Evolutionary conservation across 2,113 vertebrate genomes (phyloP), one percentile per base, ranked within the genome.

Genomic region (Theropithecus gelada): DNA sequence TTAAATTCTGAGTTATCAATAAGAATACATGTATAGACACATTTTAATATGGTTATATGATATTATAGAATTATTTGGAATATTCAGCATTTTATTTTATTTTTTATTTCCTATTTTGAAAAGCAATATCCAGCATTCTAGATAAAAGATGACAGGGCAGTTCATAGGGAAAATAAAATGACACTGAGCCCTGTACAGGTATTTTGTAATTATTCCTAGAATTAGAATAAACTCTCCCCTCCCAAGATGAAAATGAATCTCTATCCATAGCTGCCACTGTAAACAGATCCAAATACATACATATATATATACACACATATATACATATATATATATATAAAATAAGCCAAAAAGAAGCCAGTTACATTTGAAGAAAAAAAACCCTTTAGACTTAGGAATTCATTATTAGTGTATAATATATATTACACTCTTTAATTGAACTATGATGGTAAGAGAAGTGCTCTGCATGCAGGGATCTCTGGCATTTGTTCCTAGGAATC

Each of bases 1-100:
- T 99, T 98, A 99, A 3, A 85, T 97, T 85, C 96, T 93, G 94
- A 45, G 75, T 55, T 8, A 25, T 16, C 50, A 85, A 10, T 55
- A 95, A 45, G 32, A 88, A 86, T 68, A 81, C 57, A 23, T 11
- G 70, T 66, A 75, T 5, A 80, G 40, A 84, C 3, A 66, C 22
- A 55, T 70, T 55, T 88, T 43, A 68, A 86, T 35, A 68, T 64
- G 80, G 23, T 61, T 57, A 64, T 6, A 25, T 85, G 22, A 64
- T 75, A 70, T 25, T 52, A 80, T 0, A 84, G 52, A 22, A 70
- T 85, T 88, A 75, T 64, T 70, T 79, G 48, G 40, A 57, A 61
- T 18, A 72, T 84, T 27, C 32, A 95, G 55, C 48, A 84, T n/a
- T 85, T 40, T 68, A 95, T 30, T 61, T 61, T 61, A 30, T 32